These are phyloP conservation scores for Gibbula magus DNA, from an alignment of 2,888 invertebrate genomes.

Conservation along the genomic window DNA sequence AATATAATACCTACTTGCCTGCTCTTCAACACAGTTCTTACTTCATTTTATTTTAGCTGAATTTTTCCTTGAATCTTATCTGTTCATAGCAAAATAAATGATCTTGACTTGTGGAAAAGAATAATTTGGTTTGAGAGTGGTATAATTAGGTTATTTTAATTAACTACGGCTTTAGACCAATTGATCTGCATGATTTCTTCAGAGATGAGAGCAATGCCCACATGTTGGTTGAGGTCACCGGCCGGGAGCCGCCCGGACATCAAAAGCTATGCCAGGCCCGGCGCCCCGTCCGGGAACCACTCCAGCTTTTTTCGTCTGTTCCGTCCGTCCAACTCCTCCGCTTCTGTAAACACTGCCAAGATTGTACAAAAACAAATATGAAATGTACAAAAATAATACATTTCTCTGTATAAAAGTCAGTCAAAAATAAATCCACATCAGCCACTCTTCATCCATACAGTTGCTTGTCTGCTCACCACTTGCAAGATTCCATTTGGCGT, in stretches of 20 bases:
- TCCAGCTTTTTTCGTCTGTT: not conserved
- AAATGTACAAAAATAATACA: constrained; percentile 72
- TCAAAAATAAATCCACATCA: constrained; percentile 65
- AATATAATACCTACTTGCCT: no score
- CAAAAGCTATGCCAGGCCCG: constrained; percentile 3
- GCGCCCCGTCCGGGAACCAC: not conserved
- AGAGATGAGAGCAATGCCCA: constrained; percentile 21
- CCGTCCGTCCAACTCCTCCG: not conserved
- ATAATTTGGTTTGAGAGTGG: no score
- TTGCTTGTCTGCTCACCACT: constrained; percentile 22
- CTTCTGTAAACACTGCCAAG: constrained; percentile 43
- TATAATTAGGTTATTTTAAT: not conserved
- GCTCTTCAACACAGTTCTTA: no score
- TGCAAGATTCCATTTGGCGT: constrained; percentile 23
- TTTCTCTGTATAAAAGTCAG: constrained; percentile 67
- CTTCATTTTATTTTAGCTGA: no score
- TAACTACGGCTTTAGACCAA: constrained; percentile 4
- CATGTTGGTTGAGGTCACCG: not conserved
- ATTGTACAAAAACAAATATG: constrained; percentile 63
- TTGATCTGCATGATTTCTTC: not conserved
- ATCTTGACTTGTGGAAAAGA: no score
- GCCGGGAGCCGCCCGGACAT: not conserved
- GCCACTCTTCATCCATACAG: constrained; percentile 45
- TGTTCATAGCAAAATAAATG: no score
- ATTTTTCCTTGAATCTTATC: no score